These are phyloP conservation scores for Chrysemys picta DNA, from an alignment of 2,113 vertebrate species.

Conservation along the genomic window DNA sequence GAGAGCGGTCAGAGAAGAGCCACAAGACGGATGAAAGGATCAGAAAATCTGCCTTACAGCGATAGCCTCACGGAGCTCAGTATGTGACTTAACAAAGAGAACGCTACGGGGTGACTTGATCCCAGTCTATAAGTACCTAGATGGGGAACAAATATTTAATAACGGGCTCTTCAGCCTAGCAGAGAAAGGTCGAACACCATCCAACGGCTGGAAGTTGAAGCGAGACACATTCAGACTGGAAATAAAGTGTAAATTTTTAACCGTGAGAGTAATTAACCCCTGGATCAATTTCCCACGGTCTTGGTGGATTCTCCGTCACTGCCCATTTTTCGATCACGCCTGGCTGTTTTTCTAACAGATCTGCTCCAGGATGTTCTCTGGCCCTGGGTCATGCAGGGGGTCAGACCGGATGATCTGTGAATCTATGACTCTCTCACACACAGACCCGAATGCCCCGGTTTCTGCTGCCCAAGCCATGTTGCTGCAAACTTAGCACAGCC, in stretches of 20 bases:
- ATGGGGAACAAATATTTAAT: neutral
- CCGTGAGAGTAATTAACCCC: neutral
- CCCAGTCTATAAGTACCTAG: no score
- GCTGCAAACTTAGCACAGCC: neutral
- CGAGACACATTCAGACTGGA: neutral
- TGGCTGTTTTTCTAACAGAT: no score
- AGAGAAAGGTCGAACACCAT: neutral
- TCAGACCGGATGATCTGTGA: neutral
- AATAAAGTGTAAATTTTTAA: neutral
- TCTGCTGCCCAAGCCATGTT: neutral
- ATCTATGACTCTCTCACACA: neutral
- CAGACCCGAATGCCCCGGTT: neutral
- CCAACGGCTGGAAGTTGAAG: neutral
- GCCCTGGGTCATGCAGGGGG: no score
- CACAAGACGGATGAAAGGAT: neutral
- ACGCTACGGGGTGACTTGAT: neutral
- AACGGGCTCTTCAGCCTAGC: neutral
- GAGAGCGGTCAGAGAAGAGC: neutral
- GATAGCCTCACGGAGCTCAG: accelerated
- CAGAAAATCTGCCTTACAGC: neutral
- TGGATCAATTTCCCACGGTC: neutral
- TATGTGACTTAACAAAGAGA: neutral
- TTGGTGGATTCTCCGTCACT: neutral
- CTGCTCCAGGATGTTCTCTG: neutral
- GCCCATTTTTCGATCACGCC: no score